Base-by-base conservation (phyloP, 1,140 invertebrate genomes). In the Solenopsis fugax region DNA sequence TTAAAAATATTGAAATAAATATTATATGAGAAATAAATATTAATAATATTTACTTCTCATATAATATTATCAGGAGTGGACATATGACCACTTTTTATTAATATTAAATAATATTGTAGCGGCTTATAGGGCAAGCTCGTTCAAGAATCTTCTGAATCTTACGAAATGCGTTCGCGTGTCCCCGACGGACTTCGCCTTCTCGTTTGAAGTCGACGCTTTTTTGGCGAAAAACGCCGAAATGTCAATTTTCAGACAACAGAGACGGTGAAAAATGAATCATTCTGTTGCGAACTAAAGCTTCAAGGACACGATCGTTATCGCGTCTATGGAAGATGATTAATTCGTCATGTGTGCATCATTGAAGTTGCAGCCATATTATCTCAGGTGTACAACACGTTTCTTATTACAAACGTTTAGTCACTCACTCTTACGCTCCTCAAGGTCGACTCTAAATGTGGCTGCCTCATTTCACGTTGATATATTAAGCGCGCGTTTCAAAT, bases 351-450 rank as follows among this genome's bases (percentile, higher is more conserved):
- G 18, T 34, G 41, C 45, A 65, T 29, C 45, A 18, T 65, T 78
- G 9, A 50, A 52, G 76, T 37, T 52, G 13, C 60, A 67, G 60
- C 4, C 45, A 24, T 80, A 67, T 80, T 67, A 67, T 67, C 60
- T 50, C 58, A 80, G 60, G 62, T 78, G 58, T 54, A 29, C 29
- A 52, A 29, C 21, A 29, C 37, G 73, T 76, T 41, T 76, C 48
- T 45, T 29, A 21, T 76, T 58, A 54, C 37, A 13, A 18, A 34
- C 29, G 29, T 56, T 56, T 37, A 54, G 18, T 56, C 29, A 37
- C 1, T 73, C 24, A 21, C 10, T 54, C 18, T 73, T 50, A 29
- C 24, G 16, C 69, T 29, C 24, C 4, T 72, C 69, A 50, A 48
- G 48, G 45, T 34, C 16, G 41, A 18, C 45, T 4, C 29, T 29